Percentiles rank a stretch among this genome's conserved stretches.
Evolutionary conservation across 1,140 invertebrate species (phyloP).

Genomic region (Choristoneura fumiferana): DNA sequence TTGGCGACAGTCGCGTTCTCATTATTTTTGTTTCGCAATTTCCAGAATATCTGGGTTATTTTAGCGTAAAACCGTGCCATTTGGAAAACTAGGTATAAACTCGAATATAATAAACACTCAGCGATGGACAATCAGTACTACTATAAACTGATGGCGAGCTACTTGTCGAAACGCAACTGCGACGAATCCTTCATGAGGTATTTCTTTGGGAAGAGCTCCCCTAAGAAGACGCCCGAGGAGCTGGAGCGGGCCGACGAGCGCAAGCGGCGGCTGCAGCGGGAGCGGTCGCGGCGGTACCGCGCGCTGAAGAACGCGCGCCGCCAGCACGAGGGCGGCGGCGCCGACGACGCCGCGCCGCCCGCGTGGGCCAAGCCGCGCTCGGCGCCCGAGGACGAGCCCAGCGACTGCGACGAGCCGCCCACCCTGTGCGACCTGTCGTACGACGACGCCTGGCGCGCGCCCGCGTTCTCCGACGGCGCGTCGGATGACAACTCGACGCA

Average conservation of each 20-base stretch:
- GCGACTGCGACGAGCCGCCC: conserved; percentile 65
- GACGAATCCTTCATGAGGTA: conserved; percentile 74
- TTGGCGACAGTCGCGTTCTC: conserved; percentile 58
- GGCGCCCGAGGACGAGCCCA: conserved; percentile 22
- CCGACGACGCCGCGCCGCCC: conserved; percentile 25
- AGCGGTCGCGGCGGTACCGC: conserved; percentile 62
- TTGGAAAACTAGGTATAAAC: conserved; percentile 29
- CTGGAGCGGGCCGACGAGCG: conserved; percentile 65
- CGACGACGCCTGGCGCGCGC: conserved; percentile 63
- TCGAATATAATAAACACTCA: conserved; percentile 22
- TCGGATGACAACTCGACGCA: conserved; percentile 71
- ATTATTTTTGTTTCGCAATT: conserved; percentile 76
- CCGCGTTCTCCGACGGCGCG: conserved; percentile 56
- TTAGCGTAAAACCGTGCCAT: conserved; percentile 16
- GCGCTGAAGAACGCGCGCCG: conserved; percentile 66
- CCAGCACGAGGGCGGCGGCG: conserved; percentile 53
- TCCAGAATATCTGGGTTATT: conserved; percentile 44
- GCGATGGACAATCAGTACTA: conserved; percentile 72
- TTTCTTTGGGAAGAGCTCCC: conserved; percentile 68
- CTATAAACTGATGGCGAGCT: conserved; percentile 72
- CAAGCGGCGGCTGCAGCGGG: conserved; percentile 62
- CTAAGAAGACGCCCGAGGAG: conserved; percentile 71
- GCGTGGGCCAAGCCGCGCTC: neutral
- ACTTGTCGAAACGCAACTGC: conserved; percentile 70
- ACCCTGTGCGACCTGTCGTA: conserved; percentile 66